Base-by-base conservation (phyloP, 2,797 vertebrate genomes). In the Salmo trutta region DNA sequence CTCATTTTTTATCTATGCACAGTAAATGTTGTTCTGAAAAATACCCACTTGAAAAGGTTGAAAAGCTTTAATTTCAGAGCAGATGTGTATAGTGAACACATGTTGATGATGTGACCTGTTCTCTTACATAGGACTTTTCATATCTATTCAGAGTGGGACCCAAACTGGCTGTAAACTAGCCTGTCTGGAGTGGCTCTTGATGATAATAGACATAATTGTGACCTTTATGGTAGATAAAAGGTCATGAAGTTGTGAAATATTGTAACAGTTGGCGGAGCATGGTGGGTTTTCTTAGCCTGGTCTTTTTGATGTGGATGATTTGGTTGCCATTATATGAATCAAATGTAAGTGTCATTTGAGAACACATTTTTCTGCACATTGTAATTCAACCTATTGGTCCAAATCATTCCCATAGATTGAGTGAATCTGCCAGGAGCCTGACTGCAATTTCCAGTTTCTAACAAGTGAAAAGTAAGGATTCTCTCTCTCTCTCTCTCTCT, bases 351-450 rank as follows among this genome's bases (percentile, higher is more conserved):
- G 64, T 76, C 29, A 77, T 79, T 27, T 77, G 66, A 62, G 54
- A 56, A 64, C 52, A 76, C 76, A 77, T 85, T 87, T 78, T 79
- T 75, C 82, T 87, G 82, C 87, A 84, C 84, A 91, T 90, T 90
- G 90, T 92, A 86, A 92, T 92, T 86, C 84, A 82, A 82, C 83
- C 90, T 82, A 90, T 88, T 90, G 86, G 80, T 91, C 81, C 84
- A 87, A 77, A 75, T 92, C 93, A 86, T 81, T 79, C 77, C 81
- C 76, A 78, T 66, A 77, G 54, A 59, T 7, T 2, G 85, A 78
- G 88, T 89, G 89, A 87, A 91, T 93, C 92, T 90, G 88, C 89
- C 88, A 88, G 86, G 80, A 79, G 53, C 84, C 88, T 87, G 86
- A 71, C 77, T 81, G 79, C 84, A 86, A 82, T 89, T 85, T 90